Evolutionary conservation across 2,113 vertebrate genomes (phyloP).

Genomic region (Hyperoodon ampullatus): DNA sequence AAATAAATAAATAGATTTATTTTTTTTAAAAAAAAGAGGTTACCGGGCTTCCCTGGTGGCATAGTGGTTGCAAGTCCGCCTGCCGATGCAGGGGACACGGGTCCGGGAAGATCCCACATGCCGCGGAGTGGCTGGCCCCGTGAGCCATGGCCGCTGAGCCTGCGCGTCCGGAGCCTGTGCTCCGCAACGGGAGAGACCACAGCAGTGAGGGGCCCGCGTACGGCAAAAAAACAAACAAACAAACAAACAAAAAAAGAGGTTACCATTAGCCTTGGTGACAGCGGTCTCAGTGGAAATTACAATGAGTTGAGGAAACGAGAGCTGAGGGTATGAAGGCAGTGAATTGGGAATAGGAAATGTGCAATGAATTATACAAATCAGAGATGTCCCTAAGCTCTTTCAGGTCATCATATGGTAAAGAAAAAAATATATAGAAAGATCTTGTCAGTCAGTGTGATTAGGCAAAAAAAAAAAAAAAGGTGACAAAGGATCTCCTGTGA

Average conservation of each 20-base stretch:
- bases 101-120: no score
- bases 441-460: background rate
- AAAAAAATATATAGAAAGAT: background rate
- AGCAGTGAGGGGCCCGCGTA: no score
- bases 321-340: background rate
- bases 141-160: no score
- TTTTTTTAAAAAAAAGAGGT: background rate
- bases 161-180: no score
- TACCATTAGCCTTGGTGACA: background rate
- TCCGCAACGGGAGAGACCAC: no score
- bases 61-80: no score
- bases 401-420: background rate
- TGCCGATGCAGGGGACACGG: no score
- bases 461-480: slow-evolving; percentile 9
- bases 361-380: background rate
- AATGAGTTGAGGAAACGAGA: background rate
- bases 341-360: background rate
- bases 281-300: background rate
- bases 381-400: background rate
- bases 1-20: no score
- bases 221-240: no score
- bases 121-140: no score
- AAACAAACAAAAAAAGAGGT: no score
- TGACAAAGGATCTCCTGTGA: background rate
- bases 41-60: no score